Conservation (phyloP, 1,140 invertebrate species). For the Drosophila rufa region DNA sequence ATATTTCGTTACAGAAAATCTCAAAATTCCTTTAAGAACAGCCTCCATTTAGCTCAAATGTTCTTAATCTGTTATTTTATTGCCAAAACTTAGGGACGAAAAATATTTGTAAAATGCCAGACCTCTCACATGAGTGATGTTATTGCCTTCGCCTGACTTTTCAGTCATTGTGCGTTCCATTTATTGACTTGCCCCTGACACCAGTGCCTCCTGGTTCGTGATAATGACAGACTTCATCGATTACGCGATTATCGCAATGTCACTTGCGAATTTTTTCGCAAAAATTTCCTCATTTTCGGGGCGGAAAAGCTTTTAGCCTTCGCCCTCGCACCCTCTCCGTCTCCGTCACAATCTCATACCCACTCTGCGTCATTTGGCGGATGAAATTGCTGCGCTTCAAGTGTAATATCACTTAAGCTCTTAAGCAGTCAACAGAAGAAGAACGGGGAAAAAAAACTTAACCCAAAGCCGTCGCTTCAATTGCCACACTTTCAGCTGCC, state of each 20-base stretch:
- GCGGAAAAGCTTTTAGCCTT: conserved; percentile 76
- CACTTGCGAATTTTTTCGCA: conserved; percentile 70
- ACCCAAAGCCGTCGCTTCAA: conserved; percentile 48
- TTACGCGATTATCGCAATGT: conserved; percentile 82
- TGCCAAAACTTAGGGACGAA: not conserved
- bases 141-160: conserved; percentile 51
- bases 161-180: conserved; percentile 59
- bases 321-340: conserved; percentile 21
- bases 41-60: not conserved
- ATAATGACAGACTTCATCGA: conserved; percentile 84
- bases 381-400: conserved; percentile 77
- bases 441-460: conserved; percentile 1
- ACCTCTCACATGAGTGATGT: conserved; percentile 34
- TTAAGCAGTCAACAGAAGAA: conserved; percentile 69
- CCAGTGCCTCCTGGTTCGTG: conserved; percentile 54
- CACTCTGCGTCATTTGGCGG: conserved; percentile 59
- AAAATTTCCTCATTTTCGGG: conserved; percentile 70
- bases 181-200: conserved; percentile 66
- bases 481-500: conserved; percentile 57
- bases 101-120: not conserved
- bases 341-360: conserved; percentile 18
- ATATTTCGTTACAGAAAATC: not conserved
- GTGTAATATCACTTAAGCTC: conserved; percentile 83
- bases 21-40: not conserved
- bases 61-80: conserved; percentile 11